Percentiles rank a stretch among this genome's conserved stretches.
Evolutionary conservation across 2,888 invertebrate genomes (phyloP).

Genomic region (Athrips mouffetella): DNA sequence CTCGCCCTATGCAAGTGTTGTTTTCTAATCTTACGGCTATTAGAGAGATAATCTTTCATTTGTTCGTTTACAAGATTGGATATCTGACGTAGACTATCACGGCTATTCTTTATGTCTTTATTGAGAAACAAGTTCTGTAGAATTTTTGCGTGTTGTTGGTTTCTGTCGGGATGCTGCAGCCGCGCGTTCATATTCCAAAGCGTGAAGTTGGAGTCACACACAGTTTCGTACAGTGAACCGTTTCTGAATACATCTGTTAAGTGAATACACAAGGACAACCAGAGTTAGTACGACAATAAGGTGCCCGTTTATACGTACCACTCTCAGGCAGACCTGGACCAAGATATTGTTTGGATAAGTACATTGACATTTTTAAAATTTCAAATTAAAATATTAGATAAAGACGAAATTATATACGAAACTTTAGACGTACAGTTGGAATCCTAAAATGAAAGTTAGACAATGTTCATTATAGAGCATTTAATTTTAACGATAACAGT

Average conservation of each 20-base stretch:
- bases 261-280: slow-evolving; percentile 19
- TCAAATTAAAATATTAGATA: neutral
- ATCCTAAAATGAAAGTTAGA: too few relatives aligned
- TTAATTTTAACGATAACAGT: too few relatives aligned
- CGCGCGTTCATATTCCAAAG: too few relatives aligned
- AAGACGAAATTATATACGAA: too few relatives aligned
- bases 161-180: too few relatives aligned
- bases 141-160: too few relatives aligned
- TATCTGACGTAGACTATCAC: neutral
- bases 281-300: slow-evolving; percentile 7
- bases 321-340: slow-evolving; percentile 56
- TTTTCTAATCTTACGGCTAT: neutral
- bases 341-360: slow-evolving; percentile 21
- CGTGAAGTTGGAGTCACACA: slow-evolving; percentile 18
- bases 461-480: too few relatives aligned
- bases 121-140: too few relatives aligned
- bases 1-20: neutral
- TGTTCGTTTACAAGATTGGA: neutral
- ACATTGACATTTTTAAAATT: neutral
- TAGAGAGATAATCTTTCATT: neutral
- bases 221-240: slow-evolving; percentile 20
- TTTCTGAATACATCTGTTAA: slow-evolving; percentile 30
- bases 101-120: neutral
- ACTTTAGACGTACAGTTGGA: too few relatives aligned
- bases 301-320: slow-evolving; percentile 35